These are phyloP conservation scores for Drosophila greeni DNA, from an alignment of 2,888 invertebrate genomes.

Conservation along the genomic window DNA sequence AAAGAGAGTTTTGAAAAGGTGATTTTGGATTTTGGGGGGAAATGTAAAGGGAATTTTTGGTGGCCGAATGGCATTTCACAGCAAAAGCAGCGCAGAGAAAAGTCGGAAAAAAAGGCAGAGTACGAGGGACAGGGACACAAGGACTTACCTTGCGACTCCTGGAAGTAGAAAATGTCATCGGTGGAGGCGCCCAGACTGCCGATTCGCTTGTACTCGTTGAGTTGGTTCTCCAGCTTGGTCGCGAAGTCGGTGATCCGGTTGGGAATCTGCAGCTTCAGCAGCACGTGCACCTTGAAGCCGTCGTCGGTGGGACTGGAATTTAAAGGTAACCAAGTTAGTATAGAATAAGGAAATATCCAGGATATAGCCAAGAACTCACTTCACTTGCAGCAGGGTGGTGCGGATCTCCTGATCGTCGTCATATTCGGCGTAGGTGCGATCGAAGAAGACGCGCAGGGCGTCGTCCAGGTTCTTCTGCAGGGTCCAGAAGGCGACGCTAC, in stretches of 20 bases:
- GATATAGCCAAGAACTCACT: constrained; percentile 57
- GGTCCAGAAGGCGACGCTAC: constrained; percentile 48
- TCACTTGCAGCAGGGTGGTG: constrained; percentile 60
- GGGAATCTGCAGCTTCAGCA: constrained; percentile 70
- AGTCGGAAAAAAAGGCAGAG: background rate
- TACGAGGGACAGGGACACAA: background rate
- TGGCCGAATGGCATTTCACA: constrained; percentile 7
- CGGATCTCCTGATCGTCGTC: constrained; percentile 58
- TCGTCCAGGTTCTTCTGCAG: constrained; percentile 58
- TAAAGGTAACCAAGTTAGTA: background rate
- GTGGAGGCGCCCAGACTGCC: constrained; percentile 62
- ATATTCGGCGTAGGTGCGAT: constrained; percentile 41
- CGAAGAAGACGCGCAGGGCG: constrained; percentile 59
- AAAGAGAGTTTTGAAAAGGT: constrained; percentile 7
- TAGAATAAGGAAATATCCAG: fast-evolving
- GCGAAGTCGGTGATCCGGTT: constrained; percentile 54
- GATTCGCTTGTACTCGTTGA: constrained; percentile 52
- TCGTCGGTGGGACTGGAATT: constrained; percentile 67
- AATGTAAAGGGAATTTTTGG: background rate
- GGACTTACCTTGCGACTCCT: constrained; percentile 69
- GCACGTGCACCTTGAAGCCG: constrained; percentile 62
- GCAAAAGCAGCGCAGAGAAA: constrained; percentile 18
- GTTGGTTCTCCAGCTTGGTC: constrained; percentile 49
- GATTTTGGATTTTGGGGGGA: background rate
- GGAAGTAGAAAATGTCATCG: constrained; percentile 67